Conservation (phyloP, 2,888 invertebrate genomes). For the Himalopsyche anomala region DNA sequence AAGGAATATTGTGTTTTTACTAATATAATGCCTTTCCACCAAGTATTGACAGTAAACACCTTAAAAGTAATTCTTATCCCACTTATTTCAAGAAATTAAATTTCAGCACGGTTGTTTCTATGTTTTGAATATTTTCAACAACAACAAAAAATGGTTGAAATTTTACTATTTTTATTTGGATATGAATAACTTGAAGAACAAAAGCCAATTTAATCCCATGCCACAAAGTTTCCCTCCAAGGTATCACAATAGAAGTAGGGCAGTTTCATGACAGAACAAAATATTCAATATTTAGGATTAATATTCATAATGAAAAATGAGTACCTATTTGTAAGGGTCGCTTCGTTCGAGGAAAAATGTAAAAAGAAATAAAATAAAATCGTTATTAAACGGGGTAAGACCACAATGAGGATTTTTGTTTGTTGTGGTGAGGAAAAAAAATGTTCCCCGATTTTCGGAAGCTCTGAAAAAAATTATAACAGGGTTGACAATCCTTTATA, state of each 20-base stretch:
- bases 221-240: constrained; percentile 44
- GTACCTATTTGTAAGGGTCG: not conserved
- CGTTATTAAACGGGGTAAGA: constrained; percentile 38
- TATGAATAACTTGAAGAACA: constrained; percentile 27
- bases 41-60: too few relatives aligned
- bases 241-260: constrained; percentile 57
- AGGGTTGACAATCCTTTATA: too few relatives aligned
- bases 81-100: too few relatives aligned
- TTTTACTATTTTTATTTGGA: not conserved
- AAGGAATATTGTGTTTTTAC: too few relatives aligned
- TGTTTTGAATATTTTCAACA: too few relatives aligned
- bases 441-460: not conserved
- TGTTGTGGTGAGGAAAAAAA: not conserved
- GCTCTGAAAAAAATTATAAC: not conserved
- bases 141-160: too few relatives aligned
- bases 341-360: not conserved
- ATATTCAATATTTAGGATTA: constrained; percentile 59
- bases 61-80: too few relatives aligned
- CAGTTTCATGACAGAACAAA: constrained; percentile 58
- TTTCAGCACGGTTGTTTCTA: too few relatives aligned
- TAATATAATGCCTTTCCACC: too few relatives aligned
- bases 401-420: constrained; percentile 44
- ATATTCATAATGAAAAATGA: constrained; percentile 60
- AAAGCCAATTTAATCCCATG: constrained; percentile 50
- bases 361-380: constrained; percentile 35